Base-by-base conservation (phyloP, 2,113 vertebrate species). In the Anolis carolinensis region DNA sequence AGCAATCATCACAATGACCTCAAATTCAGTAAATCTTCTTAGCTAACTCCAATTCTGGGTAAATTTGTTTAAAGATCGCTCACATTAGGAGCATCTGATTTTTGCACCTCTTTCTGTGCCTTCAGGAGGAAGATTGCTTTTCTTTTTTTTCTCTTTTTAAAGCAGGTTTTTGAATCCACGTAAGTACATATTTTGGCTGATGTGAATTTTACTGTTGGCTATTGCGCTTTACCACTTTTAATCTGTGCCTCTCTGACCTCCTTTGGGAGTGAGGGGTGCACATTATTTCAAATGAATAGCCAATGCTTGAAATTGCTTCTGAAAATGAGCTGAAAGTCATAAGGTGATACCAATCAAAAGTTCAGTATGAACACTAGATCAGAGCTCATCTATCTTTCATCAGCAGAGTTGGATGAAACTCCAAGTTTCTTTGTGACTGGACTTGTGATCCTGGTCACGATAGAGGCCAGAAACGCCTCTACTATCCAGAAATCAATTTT, bases 381-480 rank as follows among this genome's bases (percentile, higher is more conserved):
- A 77, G 48, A 77, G 48, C 48, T 55, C 32, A 79, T 79, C 32
- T 34, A 78, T 78, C 52, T 78, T 78, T 78, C 55, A 78, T 59
- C 32, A 78, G 50, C 50, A 59, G 76, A 18, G 52, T 34, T 34
- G 50, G 50, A 78, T 14, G 32, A 36, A 79, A 63, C 76, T 62
- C 76, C 32, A 32, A 44, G 39, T n/a, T 76, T 27, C 25, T 7
- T 44, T 76, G 25, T 76, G 36, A 50, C 27, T 76, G 74, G 13
- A 55, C 76, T 79, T 34, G 25, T 63, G 34, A 13, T 63, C 59
- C 25, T 25, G 21, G 18, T 63, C 55, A 36, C 21, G 59, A n/a
- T 14, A 63, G 34, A 63, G 59, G 55, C 78, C 59, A 39, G 21
- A 23, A 79, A 39, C 0, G 34, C 55, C 32, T 65, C 34, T 63